Conservation (phyloP, 2,888 invertebrate genomes). For the Tyria jacobaeae region DNA sequence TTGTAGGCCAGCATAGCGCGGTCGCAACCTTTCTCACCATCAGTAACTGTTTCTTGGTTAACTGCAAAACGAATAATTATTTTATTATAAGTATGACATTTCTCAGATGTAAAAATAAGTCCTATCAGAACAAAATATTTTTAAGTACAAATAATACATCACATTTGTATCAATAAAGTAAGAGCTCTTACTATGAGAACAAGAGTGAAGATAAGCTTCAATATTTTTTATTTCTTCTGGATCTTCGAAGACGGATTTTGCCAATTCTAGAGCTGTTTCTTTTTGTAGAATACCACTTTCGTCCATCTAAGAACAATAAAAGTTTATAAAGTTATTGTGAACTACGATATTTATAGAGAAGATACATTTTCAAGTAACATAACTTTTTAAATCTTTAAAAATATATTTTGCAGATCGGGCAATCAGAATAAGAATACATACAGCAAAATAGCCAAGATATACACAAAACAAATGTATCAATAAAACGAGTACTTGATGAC, state of each 20-base stretch:
- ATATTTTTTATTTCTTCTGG: slow-evolving; percentile 70
- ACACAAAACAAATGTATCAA: too few species aligned
- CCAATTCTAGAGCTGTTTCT: slow-evolving; percentile 67
- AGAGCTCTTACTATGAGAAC: slow-evolving; percentile 62
- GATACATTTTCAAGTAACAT: too few species aligned
- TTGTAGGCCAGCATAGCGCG: slow-evolving; percentile 69
- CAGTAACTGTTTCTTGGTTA: slow-evolving; percentile 67
- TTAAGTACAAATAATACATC: not conserved
- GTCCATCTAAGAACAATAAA: slow-evolving; percentile 61
- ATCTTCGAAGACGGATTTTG: slow-evolving; percentile 67
- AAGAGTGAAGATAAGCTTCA: slow-evolving; percentile 71
- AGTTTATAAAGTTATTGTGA: not conserved
- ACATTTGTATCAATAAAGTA: not conserved
- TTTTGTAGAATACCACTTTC: slow-evolving; percentile 69
- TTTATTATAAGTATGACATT: not conserved
- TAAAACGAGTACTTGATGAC: too few species aligned
- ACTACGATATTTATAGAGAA: too few species aligned
- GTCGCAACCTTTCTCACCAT: slow-evolving; percentile 78
- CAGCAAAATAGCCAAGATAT: too few species aligned
- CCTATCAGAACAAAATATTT: not conserved
- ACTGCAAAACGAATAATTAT: slow-evolving; percentile 58
- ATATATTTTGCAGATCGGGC: too few species aligned
- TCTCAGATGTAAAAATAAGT: not conserved
- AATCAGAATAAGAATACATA: too few species aligned
- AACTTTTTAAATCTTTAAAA: too few species aligned